Conservation (phyloP, 2,113 vertebrate species). For the Hippocampus abdominalis region DNA sequence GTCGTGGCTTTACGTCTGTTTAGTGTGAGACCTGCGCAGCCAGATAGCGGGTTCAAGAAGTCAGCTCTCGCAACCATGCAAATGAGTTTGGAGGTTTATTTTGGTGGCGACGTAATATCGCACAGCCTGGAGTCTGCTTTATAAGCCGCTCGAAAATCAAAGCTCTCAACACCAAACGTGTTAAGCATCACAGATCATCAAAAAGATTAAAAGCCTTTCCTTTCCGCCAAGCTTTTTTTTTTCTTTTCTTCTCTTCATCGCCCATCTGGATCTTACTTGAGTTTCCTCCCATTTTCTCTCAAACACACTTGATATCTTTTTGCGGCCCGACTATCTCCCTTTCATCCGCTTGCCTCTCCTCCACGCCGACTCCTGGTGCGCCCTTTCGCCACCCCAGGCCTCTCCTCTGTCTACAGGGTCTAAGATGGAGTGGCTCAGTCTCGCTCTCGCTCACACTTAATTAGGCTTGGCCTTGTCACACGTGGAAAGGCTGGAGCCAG, state of each 20-base stretch:
- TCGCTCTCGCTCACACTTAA: slow-evolving; percentile 62
- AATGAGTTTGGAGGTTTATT: slow-evolving; percentile 22
- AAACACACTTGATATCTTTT: slow-evolving; percentile 37
- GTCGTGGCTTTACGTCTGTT: slow-evolving; percentile 33
- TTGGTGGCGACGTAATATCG: slow-evolving; percentile 29
- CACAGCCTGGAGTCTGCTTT: slow-evolving; percentile 36
- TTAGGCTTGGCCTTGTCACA: slow-evolving; percentile 68
- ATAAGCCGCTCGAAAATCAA: slow-evolving; percentile 64
- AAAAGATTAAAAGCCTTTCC: slow-evolving; percentile 56
- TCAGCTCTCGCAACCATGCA: slow-evolving; percentile 23
- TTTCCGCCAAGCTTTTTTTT: slow-evolving; percentile 13
- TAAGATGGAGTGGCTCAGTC: slow-evolving; percentile 57
- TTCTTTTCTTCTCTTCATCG: background rate
- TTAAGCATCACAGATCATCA: slow-evolving; percentile 53
- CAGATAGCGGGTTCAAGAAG: slow-evolving; percentile 39
- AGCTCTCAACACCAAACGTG: slow-evolving; percentile 48
- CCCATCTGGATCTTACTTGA: slow-evolving; percentile 13
- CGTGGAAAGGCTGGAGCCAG: slow-evolving; percentile 47
- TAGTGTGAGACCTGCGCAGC: slow-evolving; percentile 22
- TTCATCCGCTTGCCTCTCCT: slow-evolving; percentile 44
- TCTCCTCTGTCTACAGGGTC: slow-evolving; percentile 42
- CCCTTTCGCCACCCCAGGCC: slow-evolving; percentile 5
- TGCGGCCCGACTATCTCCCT: slow-evolving; percentile 47
- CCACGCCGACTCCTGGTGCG: slow-evolving; percentile 25
- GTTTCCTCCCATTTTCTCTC: slow-evolving; percentile 12